Conservation (phyloP, 2,113 vertebrate genomes). For the Scatophagus argus region DNA sequence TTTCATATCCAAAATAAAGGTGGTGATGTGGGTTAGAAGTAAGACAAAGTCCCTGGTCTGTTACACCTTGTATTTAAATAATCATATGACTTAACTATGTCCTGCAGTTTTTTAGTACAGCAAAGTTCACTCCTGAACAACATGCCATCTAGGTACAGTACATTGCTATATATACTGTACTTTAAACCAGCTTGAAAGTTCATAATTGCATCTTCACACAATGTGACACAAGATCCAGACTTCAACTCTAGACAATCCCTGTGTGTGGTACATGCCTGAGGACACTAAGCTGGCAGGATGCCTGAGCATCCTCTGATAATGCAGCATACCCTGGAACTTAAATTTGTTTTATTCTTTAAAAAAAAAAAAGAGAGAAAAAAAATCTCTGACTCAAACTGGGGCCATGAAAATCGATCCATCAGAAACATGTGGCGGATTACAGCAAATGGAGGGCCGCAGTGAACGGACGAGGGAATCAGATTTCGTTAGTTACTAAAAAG, state of each 20-base stretch:
- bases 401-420: slow-evolving; percentile 65
- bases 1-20: background rate
- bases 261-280: slow-evolving; percentile 10
- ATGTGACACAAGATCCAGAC: slow-evolving; percentile 11
- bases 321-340: slow-evolving; percentile 12
- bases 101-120: background rate
- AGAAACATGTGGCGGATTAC: slow-evolving; percentile 66
- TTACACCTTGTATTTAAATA: background rate
- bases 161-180: background rate
- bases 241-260: slow-evolving; percentile 28
- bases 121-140: background rate
- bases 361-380: too few species aligned
- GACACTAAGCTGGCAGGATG: slow-evolving; percentile 24
- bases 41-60: background rate
- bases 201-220: background rate
- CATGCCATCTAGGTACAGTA: background rate
- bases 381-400: slow-evolving; percentile 38
- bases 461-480: slow-evolving; percentile 54
- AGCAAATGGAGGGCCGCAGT: slow-evolving; percentile 14
- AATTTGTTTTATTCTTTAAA: slow-evolving; percentile 46
- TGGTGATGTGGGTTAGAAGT: background rate
- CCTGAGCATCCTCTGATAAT: slow-evolving; percentile 30
- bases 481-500: slow-evolving; percentile 60
- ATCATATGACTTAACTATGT: background rate
- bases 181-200: background rate